Evolutionary conservation across 2,888 invertebrate genomes (phyloP), one percentile per base, ranked within the genome.

Genomic region (Polyploca ridens): DNA sequence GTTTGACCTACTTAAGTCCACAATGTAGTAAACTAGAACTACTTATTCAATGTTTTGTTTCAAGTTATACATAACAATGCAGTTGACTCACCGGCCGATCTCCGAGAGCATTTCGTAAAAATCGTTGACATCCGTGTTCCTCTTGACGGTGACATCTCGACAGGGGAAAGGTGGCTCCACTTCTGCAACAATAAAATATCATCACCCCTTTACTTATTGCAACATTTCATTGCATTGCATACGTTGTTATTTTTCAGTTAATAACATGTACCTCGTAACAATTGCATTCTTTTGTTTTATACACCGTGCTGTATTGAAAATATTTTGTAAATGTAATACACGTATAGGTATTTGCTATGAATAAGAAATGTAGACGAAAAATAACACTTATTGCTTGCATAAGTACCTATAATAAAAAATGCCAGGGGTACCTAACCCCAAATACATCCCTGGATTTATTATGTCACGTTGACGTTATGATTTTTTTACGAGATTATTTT

Each of bases 161-260:
- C 96, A 96, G 11, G 98, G 97, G 91, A 99, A 99, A 69, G 97
- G 97, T 33, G 98, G 96, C 85, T 98, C 97, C 86, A 98, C 94
- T 91, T 98, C 98, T 98, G 95, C 33, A 96, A 88, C 79, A 84
- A 83, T 72, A 71, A 77, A 73, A 70, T 62, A 66, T 71, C n/a
- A 19, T 19, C n/a, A 65, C 35, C 16, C 27, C 49, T 33, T 41
- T 63, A 27, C n/a, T 16, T 54, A 54, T 54, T 54, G 54, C 54
- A 16, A 54, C 54, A 54, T 19, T 54, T 3, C 14, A 54, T 19
- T 19, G 54, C n/a, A 46, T n/a, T 14, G 16, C 16, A 1, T 49
- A 44, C 44, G 44, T 16, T 49, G 49, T 16, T 49, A 38, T 16
- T 49, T 49, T 49, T 8, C 8, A 54, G 19, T 54, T 54, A 19